These are phyloP conservation scores for Characodon lateralis DNA, from an alignment of 2,797 vertebrate genomes.

Conservation along the genomic window DNA sequence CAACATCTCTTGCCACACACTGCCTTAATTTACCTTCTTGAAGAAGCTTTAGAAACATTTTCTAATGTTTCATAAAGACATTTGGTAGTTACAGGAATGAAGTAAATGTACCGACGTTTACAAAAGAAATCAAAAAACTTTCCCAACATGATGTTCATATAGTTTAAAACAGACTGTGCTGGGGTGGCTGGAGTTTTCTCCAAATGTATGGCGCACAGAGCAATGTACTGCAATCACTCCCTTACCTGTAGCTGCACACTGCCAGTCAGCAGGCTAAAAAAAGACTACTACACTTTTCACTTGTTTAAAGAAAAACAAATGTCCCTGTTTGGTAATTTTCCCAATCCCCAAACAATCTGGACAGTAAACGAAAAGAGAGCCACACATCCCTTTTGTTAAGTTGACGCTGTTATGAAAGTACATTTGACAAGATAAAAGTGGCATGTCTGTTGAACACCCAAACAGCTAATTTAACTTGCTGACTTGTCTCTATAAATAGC, in stretches of 20 bases:
- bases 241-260: neutral
- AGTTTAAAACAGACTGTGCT: neutral
- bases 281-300: neutral
- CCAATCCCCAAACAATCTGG: neutral
- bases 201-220: neutral
- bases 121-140: neutral
- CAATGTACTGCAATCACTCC: neutral
- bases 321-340: neutral
- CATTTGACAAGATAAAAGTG: no score
- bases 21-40: neutral
- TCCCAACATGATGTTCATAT: neutral
- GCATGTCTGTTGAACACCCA: no score
- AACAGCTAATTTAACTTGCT: no score
- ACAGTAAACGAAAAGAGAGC: no score
- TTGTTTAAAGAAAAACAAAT: neutral
- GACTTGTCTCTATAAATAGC: no score
- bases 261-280: neutral
- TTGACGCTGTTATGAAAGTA: no score
- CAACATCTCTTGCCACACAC: neutral
- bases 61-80: neutral
- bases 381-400: no score
- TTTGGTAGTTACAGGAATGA: no score
- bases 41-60: neutral
- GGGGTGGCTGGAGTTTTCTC: neutral
- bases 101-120: no score